Base-by-base conservation (phyloP, 2,113 vertebrate species). In the Chiloscyllium plagiosum region DNA sequence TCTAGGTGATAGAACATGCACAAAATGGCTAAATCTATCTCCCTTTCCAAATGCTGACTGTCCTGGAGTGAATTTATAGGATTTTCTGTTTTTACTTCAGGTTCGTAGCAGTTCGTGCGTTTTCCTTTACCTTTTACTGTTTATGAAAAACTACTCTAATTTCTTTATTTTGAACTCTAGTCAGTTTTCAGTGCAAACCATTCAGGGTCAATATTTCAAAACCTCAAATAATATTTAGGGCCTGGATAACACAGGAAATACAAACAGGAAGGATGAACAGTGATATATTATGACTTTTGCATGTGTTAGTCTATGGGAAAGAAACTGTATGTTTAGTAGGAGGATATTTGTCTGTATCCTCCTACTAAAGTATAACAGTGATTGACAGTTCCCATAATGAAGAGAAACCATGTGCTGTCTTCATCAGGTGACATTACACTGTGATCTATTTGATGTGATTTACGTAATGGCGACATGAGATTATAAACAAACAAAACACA, bases 401-500 rank as follows among this genome's bases (percentile, higher is more conserved):
- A 66, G 56, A 19, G 65, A 89, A n/a, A 61, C 89, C 17, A 42
- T 24, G n/a, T 65, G 56, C n/a, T 93, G 61, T 66, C 8, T 93
- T 2, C 61, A 93, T 37, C n/a, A 66, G 61, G 8, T 15, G 15
- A 66, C 22, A 19, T 66, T 93, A 22, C 33, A 37, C 17, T 33
- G 29, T 12, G 33, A 68, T 65, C 89, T 2, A 37, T n/a, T 66
- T 66, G 56, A 65, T 3, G 65, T 29, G 56, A 65, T 65, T 92
- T 33, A 68, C 37, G 89, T 68, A 68, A 68, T 93, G 6, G 61
- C 8, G 61, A n/a, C 33, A 65, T 37, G 29, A 65, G 65, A 66
- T 37, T 93, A 93, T 66, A 66, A 92, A 93, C 89, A 66, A 92
- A 92, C 33, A 68, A 37, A 93, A 37, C 61, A 93, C 19, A 37